These are phyloP conservation scores for Platyscelio sp. DNA, from an alignment of 2,888 invertebrate genomes.

Conservation along the genomic window DNA sequence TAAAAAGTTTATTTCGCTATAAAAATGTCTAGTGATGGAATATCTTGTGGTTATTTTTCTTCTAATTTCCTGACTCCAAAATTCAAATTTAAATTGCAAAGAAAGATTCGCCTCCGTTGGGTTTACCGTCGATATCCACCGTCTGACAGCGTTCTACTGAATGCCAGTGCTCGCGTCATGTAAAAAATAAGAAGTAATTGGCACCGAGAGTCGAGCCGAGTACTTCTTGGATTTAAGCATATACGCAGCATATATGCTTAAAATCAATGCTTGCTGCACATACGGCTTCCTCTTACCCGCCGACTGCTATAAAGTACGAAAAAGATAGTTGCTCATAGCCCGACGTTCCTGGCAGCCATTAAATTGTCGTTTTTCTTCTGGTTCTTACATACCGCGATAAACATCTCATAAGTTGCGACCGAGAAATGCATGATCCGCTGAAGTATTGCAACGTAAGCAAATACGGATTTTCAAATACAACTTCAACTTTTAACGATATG, in stretches of 20 bases:
- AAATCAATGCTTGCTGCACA: slow-evolving; percentile 81
- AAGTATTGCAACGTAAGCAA: too few species aligned
- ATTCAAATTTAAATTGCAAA: too few species aligned
- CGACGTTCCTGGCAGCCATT: slow-evolving; percentile 10
- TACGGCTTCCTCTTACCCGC: slow-evolving; percentile 78
- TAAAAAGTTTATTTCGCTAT: too few species aligned
- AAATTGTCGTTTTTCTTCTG: slow-evolving; percentile 25
- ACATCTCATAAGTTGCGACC: not conserved
- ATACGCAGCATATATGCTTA: slow-evolving; percentile 74
- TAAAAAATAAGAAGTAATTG: slow-evolving; percentile 51
- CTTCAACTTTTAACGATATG: too few species aligned
- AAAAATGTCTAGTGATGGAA: too few species aligned
- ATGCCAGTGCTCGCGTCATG: slow-evolving; percentile 21
- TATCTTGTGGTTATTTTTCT: too few species aligned
- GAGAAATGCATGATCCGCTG: not conserved
- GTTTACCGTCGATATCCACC: slow-evolving; percentile 16
- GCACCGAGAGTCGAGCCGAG: slow-evolving; percentile 37
- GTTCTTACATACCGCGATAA: too few species aligned
- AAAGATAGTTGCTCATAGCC: slow-evolving; percentile 37
- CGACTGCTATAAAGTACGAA: slow-evolving; percentile 32
- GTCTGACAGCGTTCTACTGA: slow-evolving; percentile 16
- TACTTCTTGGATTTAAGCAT: slow-evolving; percentile 57
- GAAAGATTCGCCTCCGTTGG: too few species aligned
- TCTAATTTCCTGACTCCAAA: too few species aligned
- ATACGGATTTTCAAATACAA: too few species aligned